Conservation (phyloP, 1,140 invertebrate genomes). For the Trachelipus rathkii region DNA sequence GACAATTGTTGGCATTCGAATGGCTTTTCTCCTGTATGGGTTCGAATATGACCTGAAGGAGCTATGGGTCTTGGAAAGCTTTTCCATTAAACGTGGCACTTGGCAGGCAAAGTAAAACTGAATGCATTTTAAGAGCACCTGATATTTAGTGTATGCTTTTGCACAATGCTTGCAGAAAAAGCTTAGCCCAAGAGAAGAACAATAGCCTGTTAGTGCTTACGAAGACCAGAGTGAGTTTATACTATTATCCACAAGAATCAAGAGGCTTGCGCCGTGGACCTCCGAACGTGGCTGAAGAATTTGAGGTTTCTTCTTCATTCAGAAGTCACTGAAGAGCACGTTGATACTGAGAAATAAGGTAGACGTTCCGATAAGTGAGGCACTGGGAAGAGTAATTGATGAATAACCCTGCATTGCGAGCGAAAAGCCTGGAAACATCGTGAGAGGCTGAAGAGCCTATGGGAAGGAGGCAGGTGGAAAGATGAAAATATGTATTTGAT, state of each 20-base stretch:
- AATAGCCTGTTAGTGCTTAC: conserved; percentile 94
- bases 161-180: conserved; percentile 90
- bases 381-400: not conserved
- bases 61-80: conserved; percentile 89
- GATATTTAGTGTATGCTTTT: conserved; percentile 86
- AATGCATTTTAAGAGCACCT: conserved; percentile 96
- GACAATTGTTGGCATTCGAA: conserved; percentile 90
- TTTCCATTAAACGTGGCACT: conserved; percentile 92
- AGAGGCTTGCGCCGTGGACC: conserved; percentile 57
- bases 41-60: conserved; percentile 88
- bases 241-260: conserved; percentile 92
- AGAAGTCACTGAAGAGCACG: conserved; percentile 10
- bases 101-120: conserved; percentile 93
- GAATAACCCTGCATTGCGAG: not conserved
- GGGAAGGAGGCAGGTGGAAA: conserved; percentile 34
- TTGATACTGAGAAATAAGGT: conserved; percentile 23
- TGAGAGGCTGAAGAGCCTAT: conserved; percentile 30
- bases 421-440: not conserved
- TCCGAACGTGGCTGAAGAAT: not conserved
- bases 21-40: conserved; percentile 94
- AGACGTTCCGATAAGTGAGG: conserved; percentile 17
- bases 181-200: conserved; percentile 79
- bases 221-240: conserved; percentile 94
- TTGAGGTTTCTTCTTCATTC: conserved; percentile 25
- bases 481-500: conserved; percentile 4